A percentile compares a stretch with the other conserved stretches of the same genome.
phyloP scores from a whole-genome alignment of 1,140 invertebrate genomes.

The Drosophila mojavensis region DNA sequence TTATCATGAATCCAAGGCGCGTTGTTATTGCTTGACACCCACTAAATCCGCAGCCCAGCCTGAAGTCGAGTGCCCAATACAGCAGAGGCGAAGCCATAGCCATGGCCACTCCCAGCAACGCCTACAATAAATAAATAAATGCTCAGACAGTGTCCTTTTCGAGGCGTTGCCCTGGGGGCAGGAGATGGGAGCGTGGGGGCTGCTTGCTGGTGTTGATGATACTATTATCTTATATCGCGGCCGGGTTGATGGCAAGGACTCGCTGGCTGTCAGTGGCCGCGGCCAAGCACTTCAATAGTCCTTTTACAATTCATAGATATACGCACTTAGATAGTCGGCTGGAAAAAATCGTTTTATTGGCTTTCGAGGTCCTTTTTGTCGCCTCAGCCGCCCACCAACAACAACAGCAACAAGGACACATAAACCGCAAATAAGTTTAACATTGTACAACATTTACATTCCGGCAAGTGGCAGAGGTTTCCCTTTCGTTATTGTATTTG shows the following conservation, averaged over 20 bases:
- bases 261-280: conserved; percentile 68
- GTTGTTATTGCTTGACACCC: conserved; percentile 45
- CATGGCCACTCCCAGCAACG: conserved; percentile 57
- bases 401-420: conserved; percentile 50
- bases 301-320: conserved; percentile 79
- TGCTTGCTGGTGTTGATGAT: conserved; percentile 77
- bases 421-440: conserved; percentile 81
- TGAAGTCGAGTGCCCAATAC: conserved; percentile 30
- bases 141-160: conserved; percentile 57
- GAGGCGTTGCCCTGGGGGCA: conserved; percentile 37
- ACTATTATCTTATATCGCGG: conserved; percentile 83
- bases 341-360: conserved; percentile 83
- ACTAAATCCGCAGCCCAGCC: conserved; percentile 49
- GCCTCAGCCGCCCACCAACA: conserved; percentile 55
- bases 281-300: conserved; percentile 67
- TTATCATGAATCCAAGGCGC: conserved; percentile 63
- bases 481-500: conserved; percentile 76
- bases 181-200: conserved; percentile 4
- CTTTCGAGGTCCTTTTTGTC: conserved; percentile 80
- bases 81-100: conserved; percentile 26
- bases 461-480: conserved; percentile 51
- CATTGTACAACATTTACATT: conserved; percentile 58
- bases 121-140: conserved; percentile 57
- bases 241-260: conserved; percentile 34
- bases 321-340: conserved; percentile 37